Percentiles rank a stretch among this genome's conserved stretches.
phyloP scores from a whole-genome alignment of 2,113 vertebrate genomes.

The Paradisaea rubra region DNA sequence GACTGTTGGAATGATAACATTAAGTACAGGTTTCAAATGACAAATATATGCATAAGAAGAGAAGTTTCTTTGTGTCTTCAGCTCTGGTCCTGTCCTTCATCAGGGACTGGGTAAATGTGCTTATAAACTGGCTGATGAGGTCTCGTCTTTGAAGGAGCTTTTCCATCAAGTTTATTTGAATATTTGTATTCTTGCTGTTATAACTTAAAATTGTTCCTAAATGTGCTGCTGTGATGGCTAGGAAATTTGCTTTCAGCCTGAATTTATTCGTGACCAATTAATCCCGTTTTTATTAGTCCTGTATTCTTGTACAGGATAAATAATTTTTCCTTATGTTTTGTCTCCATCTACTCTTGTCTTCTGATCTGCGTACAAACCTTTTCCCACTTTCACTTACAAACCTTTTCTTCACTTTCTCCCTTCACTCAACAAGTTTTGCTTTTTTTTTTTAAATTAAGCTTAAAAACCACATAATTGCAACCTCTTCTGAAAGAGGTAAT shows the following conservation, averaged over 20 bases:
- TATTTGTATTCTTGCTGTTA: background rate
- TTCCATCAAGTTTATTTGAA: background rate
- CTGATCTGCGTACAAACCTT: background rate
- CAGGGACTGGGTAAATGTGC: background rate
- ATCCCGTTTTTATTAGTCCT: background rate
- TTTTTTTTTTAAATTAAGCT: background rate
- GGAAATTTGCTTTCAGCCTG: background rate
- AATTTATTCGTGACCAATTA: background rate
- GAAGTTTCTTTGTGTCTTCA: background rate
- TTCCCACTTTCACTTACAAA: background rate
- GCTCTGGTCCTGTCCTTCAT: background rate
- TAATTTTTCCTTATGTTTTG: background rate
- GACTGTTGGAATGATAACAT: background rate
- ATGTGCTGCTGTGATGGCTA: background rate
- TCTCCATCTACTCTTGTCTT: background rate
- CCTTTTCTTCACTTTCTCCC: background rate
- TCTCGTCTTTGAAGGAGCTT: background rate
- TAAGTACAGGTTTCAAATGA: background rate
- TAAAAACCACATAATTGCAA: background rate
- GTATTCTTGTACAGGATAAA: background rate
- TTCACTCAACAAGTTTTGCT: background rate
- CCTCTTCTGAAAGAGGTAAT: background rate
- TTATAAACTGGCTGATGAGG: background rate
- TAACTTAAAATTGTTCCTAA: background rate
- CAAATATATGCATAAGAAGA: background rate